Evolutionary conservation across 2,888 invertebrate species (phyloP), one percentile per base, ranked within the genome.

Genomic region (Bedellia somnulentella): DNA sequence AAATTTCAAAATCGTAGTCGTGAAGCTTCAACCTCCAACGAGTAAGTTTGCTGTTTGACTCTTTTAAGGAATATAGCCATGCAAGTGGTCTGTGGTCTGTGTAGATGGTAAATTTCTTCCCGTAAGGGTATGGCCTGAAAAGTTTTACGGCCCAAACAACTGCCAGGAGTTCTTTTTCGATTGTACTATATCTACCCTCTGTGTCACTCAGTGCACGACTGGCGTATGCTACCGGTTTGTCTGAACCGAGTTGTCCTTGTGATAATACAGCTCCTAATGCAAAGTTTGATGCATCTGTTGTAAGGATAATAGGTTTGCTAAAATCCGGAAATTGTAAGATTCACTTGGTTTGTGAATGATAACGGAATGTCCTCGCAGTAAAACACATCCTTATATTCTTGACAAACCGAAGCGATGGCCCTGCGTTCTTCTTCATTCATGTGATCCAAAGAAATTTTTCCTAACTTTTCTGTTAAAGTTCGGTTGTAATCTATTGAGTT

Each of bases 321-420:
- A 59, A 59, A 29, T 57, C 49, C 4, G 52, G 52, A 22, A 53
- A 58, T 33, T 48, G 41, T 11, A 62, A 33, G 5, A 59, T 40
- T 1, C 55, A 55, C 18, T 44, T 41, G 18, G 18, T 18, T 18
- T n/a, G n/a, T n/a, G n/a, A n/a, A n/a, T n/a, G n/a, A n/a, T n/a
- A n/a, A n/a, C n/a, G n/a, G n/a, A n/a, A n/a, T n/a, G n/a, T n/a
- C n/a, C n/a, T n/a, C n/a, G n/a, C n/a, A n/a, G n/a, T n/a, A n/a
- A n/a, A n/a, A n/a, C n/a, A n/a, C n/a, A n/a, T n/a, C n/a, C n/a
- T n/a, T n/a, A n/a, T n/a, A n/a, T n/a, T n/a, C n/a, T n/a, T n/a
- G n/a, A n/a, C n/a, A n/a, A n/a, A n/a, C n/a, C n/a, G n/a, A n/a
- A n/a, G n/a, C n/a, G n/a, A n/a, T n/a, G n/a, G n/a, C n/a, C n/a